Percentiles rank a stretch among this genome's conserved stretches.
Evolutionary conservation across 1,140 invertebrate genomes (phyloP).

Genomic region (Lordiphosa stackelbergi): DNA sequence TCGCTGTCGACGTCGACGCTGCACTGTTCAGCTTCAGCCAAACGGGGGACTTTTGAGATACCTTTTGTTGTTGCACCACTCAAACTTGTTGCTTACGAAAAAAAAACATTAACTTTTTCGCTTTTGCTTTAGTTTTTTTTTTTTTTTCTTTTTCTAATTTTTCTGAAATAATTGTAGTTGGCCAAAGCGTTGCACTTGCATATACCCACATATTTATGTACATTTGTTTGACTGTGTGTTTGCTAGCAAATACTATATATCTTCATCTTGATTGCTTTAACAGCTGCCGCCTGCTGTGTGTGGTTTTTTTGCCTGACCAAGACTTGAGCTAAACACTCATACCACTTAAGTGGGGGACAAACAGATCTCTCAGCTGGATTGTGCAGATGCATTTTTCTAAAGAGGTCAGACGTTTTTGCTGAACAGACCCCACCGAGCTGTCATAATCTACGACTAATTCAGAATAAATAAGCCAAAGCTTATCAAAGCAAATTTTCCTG

Average conservation of each 20-base stretch:
- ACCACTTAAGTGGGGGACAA: constrained; percentile 1
- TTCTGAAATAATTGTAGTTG: constrained; percentile 49
- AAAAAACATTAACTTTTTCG: constrained; percentile 29
- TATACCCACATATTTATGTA: constrained; percentile 18
- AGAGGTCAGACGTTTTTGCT: constrained; percentile 1
- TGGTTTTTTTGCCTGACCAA: constrained; percentile 17
- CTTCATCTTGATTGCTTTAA: constrained; percentile 64
- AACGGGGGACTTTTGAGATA: constrained; percentile 7
- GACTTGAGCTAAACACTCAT: constrained; percentile 17
- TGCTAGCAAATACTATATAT: constrained; percentile 1
- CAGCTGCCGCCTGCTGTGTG: constrained; percentile 47
- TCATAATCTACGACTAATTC: too few species aligned
- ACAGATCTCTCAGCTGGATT: constrained; percentile 4
- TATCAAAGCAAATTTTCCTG: too few species aligned
- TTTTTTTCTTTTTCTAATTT: constrained; percentile 2
- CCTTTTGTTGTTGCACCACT: constrained; percentile 50
- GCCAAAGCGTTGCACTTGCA: constrained; percentile 49
- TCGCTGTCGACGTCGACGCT: constrained; percentile 1
- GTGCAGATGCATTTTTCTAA: too few species aligned
- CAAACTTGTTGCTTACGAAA: constrained; percentile 66
- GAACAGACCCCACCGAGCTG: too few species aligned
- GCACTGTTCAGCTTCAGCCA: too few species aligned
- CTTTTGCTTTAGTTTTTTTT: constrained; percentile 37
- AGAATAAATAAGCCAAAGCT: too few species aligned
- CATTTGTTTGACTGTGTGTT: background rate